phyloP scores from a whole-genome alignment of 2,113 vertebrate genomes.

The Amphiprion percula region DNA sequence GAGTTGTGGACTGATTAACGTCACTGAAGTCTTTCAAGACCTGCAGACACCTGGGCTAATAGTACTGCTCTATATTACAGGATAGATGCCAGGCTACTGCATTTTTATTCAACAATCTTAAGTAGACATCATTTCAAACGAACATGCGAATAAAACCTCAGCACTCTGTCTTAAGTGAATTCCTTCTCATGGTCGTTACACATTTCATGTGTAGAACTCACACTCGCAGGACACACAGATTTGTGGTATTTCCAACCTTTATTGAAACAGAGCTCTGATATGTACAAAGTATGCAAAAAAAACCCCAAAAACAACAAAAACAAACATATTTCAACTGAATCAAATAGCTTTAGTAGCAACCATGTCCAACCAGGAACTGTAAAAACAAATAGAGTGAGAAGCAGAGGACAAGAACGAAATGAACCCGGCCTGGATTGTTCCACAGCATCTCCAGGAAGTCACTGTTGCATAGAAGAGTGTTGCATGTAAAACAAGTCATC shows the following conservation, averaged over 20 bases:
- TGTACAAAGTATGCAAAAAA: slow-evolving; percentile 34
- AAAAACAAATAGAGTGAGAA: not conserved
- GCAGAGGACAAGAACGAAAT: not conserved
- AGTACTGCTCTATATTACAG: no score
- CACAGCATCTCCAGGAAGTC: not conserved
- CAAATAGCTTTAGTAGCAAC: slow-evolving; percentile 15
- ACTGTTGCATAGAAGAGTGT: not conserved
- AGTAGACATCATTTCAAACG: no score
- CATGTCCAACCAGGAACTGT: not conserved
- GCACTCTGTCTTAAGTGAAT: no score
- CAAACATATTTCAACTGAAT: slow-evolving; percentile 15
- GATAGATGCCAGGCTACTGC: no score
- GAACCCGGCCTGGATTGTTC: not conserved
- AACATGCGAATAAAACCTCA: no score
- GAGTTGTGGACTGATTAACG: no score
- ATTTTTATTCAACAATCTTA: no score
- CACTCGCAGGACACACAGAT: not conserved
- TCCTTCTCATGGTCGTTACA: no score
- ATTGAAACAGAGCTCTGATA: slow-evolving; percentile 49
- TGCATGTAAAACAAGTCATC: slow-evolving; percentile 30
- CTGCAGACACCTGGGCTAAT: no score
- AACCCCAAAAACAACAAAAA: not conserved
- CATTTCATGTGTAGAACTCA: no score
- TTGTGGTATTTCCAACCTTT: slow-evolving; percentile 46
- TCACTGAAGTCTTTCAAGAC: no score